A percentile compares a stretch with the other conserved stretches of the same genome.
These are phyloP conservation scores for Oceanodroma leucorhoa DNA, from an alignment of 2,797 vertebrate species.

Conservation along the genomic window DNA sequence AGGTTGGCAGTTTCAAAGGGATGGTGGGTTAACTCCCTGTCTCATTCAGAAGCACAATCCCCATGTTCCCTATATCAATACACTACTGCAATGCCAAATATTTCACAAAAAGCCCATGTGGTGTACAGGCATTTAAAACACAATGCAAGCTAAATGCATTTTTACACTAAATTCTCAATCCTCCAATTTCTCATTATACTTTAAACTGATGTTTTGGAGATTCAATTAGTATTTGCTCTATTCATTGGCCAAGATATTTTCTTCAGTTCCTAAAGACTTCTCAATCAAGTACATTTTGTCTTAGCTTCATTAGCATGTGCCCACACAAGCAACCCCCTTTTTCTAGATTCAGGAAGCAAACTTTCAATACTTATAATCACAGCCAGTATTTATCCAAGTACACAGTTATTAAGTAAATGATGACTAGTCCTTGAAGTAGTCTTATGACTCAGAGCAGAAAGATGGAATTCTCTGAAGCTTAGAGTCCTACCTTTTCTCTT, in stretches of 20 bases:
- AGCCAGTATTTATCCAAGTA: neutral
- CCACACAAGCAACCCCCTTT: neutral
- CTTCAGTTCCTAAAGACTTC: neutral
- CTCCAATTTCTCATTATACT: neutral
- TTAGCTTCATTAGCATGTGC: neutral
- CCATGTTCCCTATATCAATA: neutral
- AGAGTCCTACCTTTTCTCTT: neutral
- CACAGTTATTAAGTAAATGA: neutral
- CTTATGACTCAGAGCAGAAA: neutral
- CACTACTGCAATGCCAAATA: neutral
- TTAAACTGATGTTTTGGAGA: neutral
- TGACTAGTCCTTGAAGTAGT: neutral
- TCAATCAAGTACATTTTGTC: neutral
- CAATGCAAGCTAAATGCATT: neutral
- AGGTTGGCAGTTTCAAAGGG: neutral
- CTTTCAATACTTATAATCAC: neutral
- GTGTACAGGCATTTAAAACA: neutral
- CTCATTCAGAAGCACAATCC: neutral
- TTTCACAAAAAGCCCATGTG: neutral
- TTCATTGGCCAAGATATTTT: neutral
- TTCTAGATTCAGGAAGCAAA: neutral
- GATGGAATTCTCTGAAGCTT: neutral
- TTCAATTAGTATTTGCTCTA: neutral
- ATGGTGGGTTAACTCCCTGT: neutral
- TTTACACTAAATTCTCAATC: neutral